Percentiles rank a stretch among this genome's conserved stretches.
phyloP scores from a whole-genome alignment of 2,113 vertebrate species.

The Pontoporia blainvillei region DNA sequence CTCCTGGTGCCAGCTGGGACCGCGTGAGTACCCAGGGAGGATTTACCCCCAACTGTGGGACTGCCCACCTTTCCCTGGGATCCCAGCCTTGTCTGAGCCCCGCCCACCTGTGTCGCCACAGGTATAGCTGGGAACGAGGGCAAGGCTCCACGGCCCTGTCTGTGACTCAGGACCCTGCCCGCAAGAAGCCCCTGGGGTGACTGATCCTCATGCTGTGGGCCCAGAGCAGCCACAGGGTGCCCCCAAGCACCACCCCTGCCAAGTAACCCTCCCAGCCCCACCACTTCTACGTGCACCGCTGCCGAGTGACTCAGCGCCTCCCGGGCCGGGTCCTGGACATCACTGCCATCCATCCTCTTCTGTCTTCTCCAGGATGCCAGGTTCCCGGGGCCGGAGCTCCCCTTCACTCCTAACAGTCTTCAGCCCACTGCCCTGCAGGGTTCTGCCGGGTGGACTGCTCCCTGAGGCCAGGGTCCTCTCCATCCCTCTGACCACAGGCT shows the following conservation, averaged over 20 bases:
- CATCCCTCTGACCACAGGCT: background rate
- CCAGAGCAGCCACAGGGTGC: background rate
- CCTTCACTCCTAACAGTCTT: background rate
- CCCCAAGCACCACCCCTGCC: background rate
- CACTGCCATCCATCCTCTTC: background rate
- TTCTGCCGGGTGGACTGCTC: background rate
- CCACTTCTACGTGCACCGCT: accelerated
- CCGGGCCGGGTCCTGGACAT: background rate
- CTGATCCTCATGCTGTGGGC: background rate
- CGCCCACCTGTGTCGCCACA: constrained; percentile 64
- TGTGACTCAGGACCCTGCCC: constrained; percentile 88
- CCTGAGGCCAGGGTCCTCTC: background rate
- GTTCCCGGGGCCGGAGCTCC: background rate
- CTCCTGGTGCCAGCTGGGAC: constrained; percentile 85
- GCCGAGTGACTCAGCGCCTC: background rate
- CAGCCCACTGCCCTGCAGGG: accelerated
- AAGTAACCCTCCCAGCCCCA: background rate
- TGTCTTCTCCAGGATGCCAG: background rate
- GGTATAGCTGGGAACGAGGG: constrained; percentile 88
- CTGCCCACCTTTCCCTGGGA: background rate
- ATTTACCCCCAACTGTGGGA: background rate
- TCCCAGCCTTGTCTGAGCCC: background rate
- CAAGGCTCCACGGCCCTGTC: constrained; percentile 85
- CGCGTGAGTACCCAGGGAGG: constrained; percentile 81
- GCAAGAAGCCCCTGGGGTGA: constrained; percentile 81